phyloP scores from a whole-genome alignment of 2,888 invertebrate species.

The Tupiocoris notatus region DNA sequence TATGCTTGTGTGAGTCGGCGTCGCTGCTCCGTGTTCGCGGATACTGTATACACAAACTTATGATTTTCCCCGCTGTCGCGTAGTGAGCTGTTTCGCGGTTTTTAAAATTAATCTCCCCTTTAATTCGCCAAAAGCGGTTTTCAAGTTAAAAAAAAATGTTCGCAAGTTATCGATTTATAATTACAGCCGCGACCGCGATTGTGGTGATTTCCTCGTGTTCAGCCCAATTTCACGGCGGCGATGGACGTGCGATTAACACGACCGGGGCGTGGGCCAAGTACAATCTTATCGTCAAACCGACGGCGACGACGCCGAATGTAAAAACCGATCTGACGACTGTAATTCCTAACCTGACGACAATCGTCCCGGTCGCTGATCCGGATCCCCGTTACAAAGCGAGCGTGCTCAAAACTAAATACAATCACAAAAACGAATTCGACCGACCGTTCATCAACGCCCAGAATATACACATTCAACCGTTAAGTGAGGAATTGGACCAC shows the following conservation, averaged over 20 bases:
- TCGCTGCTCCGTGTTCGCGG: not conserved
- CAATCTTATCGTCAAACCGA: constrained; percentile 40
- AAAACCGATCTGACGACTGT: constrained; percentile 5
- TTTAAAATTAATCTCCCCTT: not conserved
- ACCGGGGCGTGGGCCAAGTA: constrained; percentile 39
- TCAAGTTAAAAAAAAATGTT: not conserved
- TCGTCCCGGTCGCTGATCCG: not conserved
- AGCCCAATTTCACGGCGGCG: not conserved
- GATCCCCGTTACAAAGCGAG: constrained; percentile 16
- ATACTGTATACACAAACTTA: not conserved
- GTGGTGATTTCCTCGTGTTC: constrained; percentile 23
- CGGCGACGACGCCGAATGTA: not conserved
- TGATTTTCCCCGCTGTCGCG: not conserved
- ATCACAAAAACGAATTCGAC: constrained; percentile 42
- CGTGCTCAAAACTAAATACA: constrained; percentile 29
- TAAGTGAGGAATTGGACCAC: constrained; percentile 44
- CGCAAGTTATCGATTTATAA: constrained; percentile 2
- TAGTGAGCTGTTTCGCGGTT: not conserved
- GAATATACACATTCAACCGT: constrained; percentile 41
- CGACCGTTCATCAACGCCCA: constrained; percentile 22
- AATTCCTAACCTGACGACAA: not conserved
- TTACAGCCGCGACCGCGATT: not conserved
- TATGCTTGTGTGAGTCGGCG: constrained; percentile 27
- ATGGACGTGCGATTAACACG: constrained; percentile 26
- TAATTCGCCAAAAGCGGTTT: not conserved